Evolutionary conservation across 2,113 vertebrate species (phyloP).

Genomic region (Ploceus nigricollis): DNA sequence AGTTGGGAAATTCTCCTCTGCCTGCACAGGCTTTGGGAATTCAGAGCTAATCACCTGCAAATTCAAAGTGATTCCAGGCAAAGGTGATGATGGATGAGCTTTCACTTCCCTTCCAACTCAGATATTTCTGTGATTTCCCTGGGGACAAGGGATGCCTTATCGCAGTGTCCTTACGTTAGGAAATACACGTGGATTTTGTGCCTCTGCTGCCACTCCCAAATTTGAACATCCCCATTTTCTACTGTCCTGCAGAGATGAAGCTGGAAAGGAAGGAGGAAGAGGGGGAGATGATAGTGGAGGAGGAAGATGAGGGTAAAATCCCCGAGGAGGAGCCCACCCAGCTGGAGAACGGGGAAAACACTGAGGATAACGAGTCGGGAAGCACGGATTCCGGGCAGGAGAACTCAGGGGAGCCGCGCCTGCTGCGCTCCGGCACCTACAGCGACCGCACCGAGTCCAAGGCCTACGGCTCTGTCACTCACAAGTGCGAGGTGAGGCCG

Average conservation of each 20-base stretch:
- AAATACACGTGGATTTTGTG: neutral
- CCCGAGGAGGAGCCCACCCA: neutral
- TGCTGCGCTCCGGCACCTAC: slow-evolving; percentile 71
- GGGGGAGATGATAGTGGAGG: neutral
- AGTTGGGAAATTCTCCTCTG: neutral
- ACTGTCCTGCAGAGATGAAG: slow-evolving; percentile 37
- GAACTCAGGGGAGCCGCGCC: slow-evolving; percentile 42
- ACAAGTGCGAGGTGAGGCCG: slow-evolving; percentile 90
- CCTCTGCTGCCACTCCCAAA: neutral
- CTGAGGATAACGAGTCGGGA: slow-evolving; percentile 63
- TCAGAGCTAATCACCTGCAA: neutral
- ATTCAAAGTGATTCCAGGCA: neutral
- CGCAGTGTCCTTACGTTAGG: neutral
- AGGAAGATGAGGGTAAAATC: neutral
- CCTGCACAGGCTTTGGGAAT: neutral
- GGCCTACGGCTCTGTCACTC: slow-evolving; percentile 89
- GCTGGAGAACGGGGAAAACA: slow-evolving; percentile 37
- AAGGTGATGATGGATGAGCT: neutral
- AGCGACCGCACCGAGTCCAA: slow-evolving; percentile 88
- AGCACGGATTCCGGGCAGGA: slow-evolving; percentile 72
- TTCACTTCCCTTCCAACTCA: neutral
- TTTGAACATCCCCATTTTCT: fast-evolving
- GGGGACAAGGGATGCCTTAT: neutral
- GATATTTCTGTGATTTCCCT: neutral
- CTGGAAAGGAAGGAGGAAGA: slow-evolving; percentile 58